Percentiles rank a stretch among this genome's conserved stretches.
Evolutionary conservation across 2,797 vertebrate genomes (phyloP).

Genomic region (Cygnus olor): DNA sequence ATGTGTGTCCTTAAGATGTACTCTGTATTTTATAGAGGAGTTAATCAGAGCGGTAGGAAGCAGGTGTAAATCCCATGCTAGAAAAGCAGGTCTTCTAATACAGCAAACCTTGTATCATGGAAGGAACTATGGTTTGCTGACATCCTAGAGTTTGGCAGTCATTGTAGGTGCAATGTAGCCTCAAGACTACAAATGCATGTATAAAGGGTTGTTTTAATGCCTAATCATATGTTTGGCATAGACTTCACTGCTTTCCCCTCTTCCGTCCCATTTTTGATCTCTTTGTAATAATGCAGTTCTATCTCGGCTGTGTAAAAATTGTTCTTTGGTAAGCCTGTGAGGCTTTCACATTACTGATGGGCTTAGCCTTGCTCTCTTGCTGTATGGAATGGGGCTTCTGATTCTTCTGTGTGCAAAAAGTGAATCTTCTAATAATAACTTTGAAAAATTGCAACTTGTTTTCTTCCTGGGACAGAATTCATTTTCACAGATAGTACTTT

Average conservation of each 20-base stretch:
- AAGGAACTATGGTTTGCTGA: background rate
- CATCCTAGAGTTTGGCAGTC: background rate
- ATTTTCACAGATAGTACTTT: background rate
- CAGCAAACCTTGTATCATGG: background rate
- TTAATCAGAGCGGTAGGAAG: background rate
- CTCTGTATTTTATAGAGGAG: background rate
- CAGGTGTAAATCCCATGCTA: background rate
- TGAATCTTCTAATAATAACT: background rate
- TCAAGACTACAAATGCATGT: background rate
- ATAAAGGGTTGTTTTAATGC: background rate
- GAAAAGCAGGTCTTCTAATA: background rate
- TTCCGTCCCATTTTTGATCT: background rate
- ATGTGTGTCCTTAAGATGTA: background rate
- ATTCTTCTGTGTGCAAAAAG: background rate
- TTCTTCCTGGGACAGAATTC: background rate
- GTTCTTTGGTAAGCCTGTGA: background rate
- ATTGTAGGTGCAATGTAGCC: background rate
- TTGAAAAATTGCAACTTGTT: background rate
- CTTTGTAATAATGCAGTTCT: background rate
- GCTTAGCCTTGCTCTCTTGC: background rate
- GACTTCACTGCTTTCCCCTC: background rate
- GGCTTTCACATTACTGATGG: background rate
- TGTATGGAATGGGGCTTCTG: background rate
- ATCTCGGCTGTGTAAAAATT: background rate
- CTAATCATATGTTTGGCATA: accelerated